phyloP scores from a whole-genome alignment of 2,888 invertebrate species.

The Caenorhabditis auriculariae region DNA sequence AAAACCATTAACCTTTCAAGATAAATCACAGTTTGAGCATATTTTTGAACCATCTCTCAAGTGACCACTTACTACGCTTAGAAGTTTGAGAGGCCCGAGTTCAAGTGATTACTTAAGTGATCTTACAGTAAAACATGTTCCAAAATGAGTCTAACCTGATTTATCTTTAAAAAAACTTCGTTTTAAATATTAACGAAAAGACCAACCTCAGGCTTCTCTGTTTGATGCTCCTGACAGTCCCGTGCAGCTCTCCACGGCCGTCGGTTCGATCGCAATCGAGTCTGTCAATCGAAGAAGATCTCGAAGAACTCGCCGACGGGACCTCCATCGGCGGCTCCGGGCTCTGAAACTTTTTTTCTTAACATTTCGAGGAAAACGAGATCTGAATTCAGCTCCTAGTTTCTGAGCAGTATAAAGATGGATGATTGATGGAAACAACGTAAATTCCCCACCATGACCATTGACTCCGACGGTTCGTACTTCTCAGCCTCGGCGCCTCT shows the following conservation, averaged over 20 bases:
- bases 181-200: not conserved
- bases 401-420: no score
- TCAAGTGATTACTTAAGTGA: no score
- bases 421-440: no score
- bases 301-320: conserved; percentile 23
- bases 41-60: not conserved
- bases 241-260: conserved; percentile 26
- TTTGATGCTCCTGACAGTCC: conserved; percentile 41
- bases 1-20: not conserved
- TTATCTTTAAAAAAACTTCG: not conserved
- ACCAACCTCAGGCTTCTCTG: conserved; percentile 4
- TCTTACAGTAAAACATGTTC: not conserved
- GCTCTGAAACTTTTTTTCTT: conserved; percentile 22
- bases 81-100: no score
- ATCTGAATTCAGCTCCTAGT: no score
- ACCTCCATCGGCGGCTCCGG: conserved; percentile 15
- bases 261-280: conserved; percentile 24
- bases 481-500: conserved; percentile 24
- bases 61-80: no score
- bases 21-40: not conserved
- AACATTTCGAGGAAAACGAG: no score
- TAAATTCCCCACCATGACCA: no score
- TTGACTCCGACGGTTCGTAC: not conserved
- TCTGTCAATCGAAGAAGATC: conserved; percentile 29
- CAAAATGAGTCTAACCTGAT: not conserved